phyloP scores from a whole-genome alignment of 2,888 invertebrate genomes.

The Conomelus anceps region DNA sequence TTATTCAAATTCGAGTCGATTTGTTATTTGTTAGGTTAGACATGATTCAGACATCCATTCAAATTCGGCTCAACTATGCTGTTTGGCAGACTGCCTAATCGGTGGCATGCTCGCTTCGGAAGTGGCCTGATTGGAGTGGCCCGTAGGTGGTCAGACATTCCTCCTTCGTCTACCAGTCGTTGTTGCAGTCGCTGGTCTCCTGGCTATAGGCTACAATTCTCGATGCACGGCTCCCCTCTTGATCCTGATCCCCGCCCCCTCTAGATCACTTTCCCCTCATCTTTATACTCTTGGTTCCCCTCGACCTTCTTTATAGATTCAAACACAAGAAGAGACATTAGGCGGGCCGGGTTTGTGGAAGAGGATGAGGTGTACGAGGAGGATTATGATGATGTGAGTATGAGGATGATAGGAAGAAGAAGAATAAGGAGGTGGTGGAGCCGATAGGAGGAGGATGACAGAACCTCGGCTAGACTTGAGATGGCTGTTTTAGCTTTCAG shows the following conservation, averaged over 20 bases:
- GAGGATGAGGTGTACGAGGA: not conserved
- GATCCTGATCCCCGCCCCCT: not conserved
- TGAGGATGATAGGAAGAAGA: not conserved
- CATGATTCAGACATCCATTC: not conserved
- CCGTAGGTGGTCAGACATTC: not conserved
- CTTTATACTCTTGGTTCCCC: not conserved
- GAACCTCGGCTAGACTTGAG: no score
- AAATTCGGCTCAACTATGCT: not conserved
- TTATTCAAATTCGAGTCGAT: not conserved
- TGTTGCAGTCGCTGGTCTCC: not conserved
- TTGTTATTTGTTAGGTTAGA: not conserved
- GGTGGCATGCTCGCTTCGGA: not conserved
- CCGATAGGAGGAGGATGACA: not conserved
- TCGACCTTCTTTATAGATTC: not conserved
- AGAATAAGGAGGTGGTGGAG: not conserved
- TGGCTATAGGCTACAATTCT: no score
- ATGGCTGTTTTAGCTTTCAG: no score
- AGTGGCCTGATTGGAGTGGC: not conserved
- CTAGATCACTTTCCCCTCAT: no score
- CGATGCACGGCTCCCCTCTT: not conserved
- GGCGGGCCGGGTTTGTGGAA: not conserved
- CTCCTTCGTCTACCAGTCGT: not conserved
- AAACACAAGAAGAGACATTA: not conserved
- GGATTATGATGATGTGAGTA: not conserved
- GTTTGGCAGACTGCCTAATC: not conserved